A percentile compares a stretch with the other conserved stretches of the same genome.
phyloP scores from a whole-genome alignment of 2,888 invertebrate species.

The Rhopalosiphum nymphaeae region DNA sequence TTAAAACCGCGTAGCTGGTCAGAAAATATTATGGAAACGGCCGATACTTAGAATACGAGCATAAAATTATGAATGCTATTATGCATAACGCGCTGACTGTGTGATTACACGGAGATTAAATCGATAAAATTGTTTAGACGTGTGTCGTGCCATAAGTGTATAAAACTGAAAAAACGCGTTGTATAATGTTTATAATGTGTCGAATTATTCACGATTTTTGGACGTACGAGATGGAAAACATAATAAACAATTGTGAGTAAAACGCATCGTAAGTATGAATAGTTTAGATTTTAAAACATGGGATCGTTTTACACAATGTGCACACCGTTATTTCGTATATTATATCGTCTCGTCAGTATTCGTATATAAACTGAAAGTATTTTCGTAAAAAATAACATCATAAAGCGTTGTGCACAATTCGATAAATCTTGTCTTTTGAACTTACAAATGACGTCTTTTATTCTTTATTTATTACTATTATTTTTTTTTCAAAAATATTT shows the following conservation, averaged over 20 bases:
- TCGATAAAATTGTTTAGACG: neutral
- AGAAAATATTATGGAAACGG: neutral
- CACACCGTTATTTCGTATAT: neutral
- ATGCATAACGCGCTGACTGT: neutral
- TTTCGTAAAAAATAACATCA: conserved; percentile 24
- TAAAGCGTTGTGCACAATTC: neutral
- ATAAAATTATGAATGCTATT: neutral
- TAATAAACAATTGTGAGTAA: conserved; percentile 1
- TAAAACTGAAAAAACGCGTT: neutral
- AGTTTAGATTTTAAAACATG: neutral
- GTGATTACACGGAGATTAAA: neutral
- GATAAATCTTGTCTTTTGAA: conserved; percentile 50
- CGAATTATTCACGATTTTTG: neutral
- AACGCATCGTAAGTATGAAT: neutral
- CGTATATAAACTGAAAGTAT: neutral
- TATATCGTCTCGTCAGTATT: neutral
- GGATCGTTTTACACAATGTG: neutral
- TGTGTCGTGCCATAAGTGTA: neutral
- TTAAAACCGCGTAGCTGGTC: neutral
- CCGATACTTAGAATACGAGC: neutral
- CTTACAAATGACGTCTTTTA: conserved; percentile 24
- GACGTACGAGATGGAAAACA: neutral
- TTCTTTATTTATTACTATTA: neutral
- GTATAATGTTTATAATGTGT: neutral
- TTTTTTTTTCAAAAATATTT: neutral